Evolutionary conservation across 1,140 invertebrate genomes (phyloP).

Genomic region (Caligus rogercresseyi): DNA sequence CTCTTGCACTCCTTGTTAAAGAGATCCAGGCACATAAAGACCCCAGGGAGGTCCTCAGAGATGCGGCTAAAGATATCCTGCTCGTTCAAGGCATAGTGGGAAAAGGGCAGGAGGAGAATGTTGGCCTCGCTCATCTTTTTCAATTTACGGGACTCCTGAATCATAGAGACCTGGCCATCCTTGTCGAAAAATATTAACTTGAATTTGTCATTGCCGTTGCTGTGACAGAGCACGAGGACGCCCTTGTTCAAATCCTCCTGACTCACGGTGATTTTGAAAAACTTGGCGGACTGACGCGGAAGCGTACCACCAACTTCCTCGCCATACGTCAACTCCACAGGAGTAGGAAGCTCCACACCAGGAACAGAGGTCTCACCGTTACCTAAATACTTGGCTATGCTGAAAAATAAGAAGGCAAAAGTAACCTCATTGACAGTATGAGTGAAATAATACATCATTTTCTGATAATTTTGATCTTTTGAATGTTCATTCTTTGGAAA

Average conservation of each 20-base stretch:
- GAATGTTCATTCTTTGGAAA: too few species aligned
- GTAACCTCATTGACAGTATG: too few species aligned
- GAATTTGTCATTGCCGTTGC: constrained; percentile 17
- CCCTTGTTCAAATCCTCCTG: constrained; percentile 5
- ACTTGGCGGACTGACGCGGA: constrained; percentile 12
- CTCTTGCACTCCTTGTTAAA: constrained; percentile 17
- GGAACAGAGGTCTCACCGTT: constrained; percentile 10
- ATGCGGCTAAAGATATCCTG: background rate
- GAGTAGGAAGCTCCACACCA: constrained; percentile 10
- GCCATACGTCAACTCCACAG: constrained; percentile 3
- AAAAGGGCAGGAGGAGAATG: constrained; percentile 12
- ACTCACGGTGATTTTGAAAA: constrained; percentile 13
- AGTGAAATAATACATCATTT: too few species aligned
- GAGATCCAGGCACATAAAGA: constrained; percentile 17
- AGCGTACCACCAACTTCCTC: constrained; percentile 9
- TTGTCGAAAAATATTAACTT: constrained; percentile 20
- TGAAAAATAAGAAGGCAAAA: background rate
- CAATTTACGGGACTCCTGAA: constrained; percentile 6
- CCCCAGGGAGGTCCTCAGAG: constrained; percentile 12
- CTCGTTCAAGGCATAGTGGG: background rate
- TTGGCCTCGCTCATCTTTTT: constrained; percentile 12
- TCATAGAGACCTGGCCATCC: constrained; percentile 19
- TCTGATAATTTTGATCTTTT: too few species aligned
- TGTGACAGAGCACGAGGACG: constrained; percentile 11
- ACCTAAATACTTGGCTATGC: constrained; percentile 1